Percentiles rank a stretch among this genome's conserved stretches.
phyloP scores from a whole-genome alignment of 2,888 invertebrate species.

The Chymomyza amoena region DNA sequence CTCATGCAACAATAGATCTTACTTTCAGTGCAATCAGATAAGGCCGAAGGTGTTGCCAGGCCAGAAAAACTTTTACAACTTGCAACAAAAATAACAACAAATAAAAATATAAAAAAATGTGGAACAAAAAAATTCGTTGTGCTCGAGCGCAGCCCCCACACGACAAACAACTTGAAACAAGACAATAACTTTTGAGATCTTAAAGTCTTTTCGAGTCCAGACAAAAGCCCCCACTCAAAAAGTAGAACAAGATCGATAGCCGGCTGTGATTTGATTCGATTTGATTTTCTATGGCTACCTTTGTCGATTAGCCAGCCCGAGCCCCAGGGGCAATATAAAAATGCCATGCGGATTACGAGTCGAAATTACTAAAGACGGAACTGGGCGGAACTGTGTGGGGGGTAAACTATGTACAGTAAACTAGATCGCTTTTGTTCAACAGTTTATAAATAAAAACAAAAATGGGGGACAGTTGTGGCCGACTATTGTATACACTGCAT shows the following conservation, averaged over 20 bases:
- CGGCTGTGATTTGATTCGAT: constrained; percentile 20
- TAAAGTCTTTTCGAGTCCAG: neutral
- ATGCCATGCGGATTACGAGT: constrained; percentile 36
- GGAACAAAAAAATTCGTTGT: constrained; percentile 31
- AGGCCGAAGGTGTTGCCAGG: constrained; percentile 31
- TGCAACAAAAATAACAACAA: neutral
- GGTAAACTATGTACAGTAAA: neutral
- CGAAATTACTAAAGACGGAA: neutral
- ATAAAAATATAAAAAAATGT: neutral
- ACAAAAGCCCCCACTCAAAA: constrained; percentile 40
- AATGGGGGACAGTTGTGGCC: too few species aligned
- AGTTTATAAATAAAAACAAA: too few species aligned
- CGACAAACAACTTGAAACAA: constrained; percentile 10
- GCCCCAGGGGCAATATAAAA: constrained; percentile 11
- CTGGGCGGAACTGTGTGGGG: neutral
- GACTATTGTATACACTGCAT: too few species aligned
- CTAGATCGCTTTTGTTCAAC: neutral
- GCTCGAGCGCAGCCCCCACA: constrained; percentile 6
- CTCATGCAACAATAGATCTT: constrained; percentile 34
- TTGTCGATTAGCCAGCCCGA: constrained; percentile 23
- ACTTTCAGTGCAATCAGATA: constrained; percentile 32
- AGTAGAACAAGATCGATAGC: constrained; percentile 57
- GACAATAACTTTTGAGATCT: constrained; percentile 1
- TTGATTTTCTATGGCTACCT: constrained; percentile 27
- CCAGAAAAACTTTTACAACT: neutral